A percentile compares a stretch with the other conserved stretches of the same genome.
Conservation (phyloP, 2,113 vertebrate genomes). For the Prinia subflava region DNA sequence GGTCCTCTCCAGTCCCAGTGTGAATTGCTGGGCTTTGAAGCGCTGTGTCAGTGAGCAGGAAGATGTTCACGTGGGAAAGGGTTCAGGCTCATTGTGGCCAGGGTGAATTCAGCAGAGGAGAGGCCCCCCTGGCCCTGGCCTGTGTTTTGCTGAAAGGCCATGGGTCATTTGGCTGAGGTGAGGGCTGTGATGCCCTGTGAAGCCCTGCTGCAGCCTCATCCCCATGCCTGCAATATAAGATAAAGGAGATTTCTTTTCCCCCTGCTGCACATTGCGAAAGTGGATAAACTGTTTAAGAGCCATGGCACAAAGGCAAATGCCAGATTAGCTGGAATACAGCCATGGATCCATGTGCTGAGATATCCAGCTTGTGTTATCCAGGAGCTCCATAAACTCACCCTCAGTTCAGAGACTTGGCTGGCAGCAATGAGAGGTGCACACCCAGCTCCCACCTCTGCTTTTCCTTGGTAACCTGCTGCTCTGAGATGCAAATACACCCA, state of each 20-base stretch:
- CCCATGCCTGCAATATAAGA: neutral
- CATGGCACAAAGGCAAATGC: neutral
- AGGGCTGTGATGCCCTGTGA: neutral
- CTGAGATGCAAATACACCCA: neutral
- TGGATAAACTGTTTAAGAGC: neutral
- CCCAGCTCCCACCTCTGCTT: neutral
- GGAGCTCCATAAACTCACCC: neutral
- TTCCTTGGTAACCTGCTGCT: neutral
- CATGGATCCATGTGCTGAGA: neutral
- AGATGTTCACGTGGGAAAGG: neutral
- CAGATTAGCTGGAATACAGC: neutral
- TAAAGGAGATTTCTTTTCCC: neutral
- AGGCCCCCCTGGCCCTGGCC: neutral
- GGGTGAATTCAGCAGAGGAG: neutral
- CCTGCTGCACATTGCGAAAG: neutral
- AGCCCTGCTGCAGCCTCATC: neutral
- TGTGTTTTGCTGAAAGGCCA: neutral
- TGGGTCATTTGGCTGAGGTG: neutral
- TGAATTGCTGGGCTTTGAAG: neutral
- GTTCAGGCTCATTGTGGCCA: accelerated
- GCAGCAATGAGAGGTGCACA: neutral
- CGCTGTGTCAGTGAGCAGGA: neutral
- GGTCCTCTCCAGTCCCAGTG: neutral
- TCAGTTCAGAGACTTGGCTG: neutral
- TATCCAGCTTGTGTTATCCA: neutral